Percentiles rank a stretch among this genome's conserved stretches.
Evolutionary conservation across 1,140 invertebrate genomes (phyloP).

Genomic region (Nomia melanderi): DNA sequence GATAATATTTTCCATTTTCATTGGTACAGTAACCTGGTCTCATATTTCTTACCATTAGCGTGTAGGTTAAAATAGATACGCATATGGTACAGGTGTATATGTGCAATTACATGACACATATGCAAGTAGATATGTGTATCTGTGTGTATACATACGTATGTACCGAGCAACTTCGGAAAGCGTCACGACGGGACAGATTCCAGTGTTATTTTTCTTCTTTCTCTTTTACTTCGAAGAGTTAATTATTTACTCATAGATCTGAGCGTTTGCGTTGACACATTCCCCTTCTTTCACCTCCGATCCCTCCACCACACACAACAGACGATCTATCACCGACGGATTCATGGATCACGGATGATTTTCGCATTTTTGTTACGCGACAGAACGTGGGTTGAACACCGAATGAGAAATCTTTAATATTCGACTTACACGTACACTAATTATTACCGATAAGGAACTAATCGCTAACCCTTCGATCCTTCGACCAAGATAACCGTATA

Average conservation of each 20-base stretch:
- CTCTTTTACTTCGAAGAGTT: background rate
- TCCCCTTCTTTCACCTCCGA: background rate
- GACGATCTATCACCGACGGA: background rate
- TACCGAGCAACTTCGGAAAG: constrained; percentile 43
- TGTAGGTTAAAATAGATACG: background rate
- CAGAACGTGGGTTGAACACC: background rate
- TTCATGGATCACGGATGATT: background rate
- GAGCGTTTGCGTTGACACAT: background rate
- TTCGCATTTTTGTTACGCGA: background rate
- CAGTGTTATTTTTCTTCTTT: constrained; percentile 2
- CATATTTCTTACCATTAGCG: too few species aligned
- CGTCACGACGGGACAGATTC: constrained; percentile 38
- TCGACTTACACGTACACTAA: constrained; percentile 26
- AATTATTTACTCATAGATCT: constrained; percentile 8
- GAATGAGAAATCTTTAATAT: constrained; percentile 17
- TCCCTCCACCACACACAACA: background rate
- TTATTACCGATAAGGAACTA: constrained; percentile 50
- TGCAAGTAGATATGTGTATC: background rate
- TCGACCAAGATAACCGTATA: constrained; percentile 54
- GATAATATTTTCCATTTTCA: too few species aligned
- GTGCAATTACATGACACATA: constrained; percentile 4
- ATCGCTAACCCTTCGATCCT: constrained; percentile 47
- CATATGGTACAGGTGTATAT: background rate
- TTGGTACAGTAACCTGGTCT: too few species aligned
- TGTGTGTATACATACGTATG: constrained; percentile 2